Evolutionary conservation across 2,797 vertebrate genomes (phyloP).

Genomic region (Myioborus melanocephalus): DNA sequence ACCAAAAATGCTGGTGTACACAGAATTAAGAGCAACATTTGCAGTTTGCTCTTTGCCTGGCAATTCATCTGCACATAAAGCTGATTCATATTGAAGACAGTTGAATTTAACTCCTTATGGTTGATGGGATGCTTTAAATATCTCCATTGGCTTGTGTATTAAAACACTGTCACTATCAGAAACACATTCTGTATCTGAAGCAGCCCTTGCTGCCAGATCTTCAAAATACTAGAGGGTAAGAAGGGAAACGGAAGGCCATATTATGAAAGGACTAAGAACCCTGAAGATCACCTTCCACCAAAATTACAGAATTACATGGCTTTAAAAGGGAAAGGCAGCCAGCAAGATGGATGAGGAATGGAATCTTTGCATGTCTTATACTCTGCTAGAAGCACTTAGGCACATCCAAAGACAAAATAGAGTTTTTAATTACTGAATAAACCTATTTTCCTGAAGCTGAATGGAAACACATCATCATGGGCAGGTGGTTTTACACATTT

Average conservation of each 20-base stretch:
- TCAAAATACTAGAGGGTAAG: not conserved
- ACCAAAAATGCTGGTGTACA: constrained; percentile 55
- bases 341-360: not conserved
- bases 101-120: constrained; percentile 55
- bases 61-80: constrained; percentile 49
- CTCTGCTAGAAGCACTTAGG: not conserved
- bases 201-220: not conserved
- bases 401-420: not conserved
- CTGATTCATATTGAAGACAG: constrained; percentile 35
- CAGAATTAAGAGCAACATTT: constrained; percentile 56
- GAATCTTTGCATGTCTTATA: not conserved
- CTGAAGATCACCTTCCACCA: not conserved
- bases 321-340: not conserved
- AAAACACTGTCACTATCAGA: not conserved
- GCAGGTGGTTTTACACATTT: constrained; percentile 49
- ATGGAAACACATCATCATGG: constrained; percentile 26
- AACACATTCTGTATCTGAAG: not conserved
- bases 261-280: not conserved
- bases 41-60: constrained; percentile 56
- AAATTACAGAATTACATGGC: not conserved
- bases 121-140: not conserved
- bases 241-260: not conserved
- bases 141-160: not conserved
- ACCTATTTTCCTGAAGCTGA: constrained; percentile 42
- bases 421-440: constrained; percentile 40